phyloP scores from a whole-genome alignment of 2,888 invertebrate genomes.

The Sycophila texana region DNA sequence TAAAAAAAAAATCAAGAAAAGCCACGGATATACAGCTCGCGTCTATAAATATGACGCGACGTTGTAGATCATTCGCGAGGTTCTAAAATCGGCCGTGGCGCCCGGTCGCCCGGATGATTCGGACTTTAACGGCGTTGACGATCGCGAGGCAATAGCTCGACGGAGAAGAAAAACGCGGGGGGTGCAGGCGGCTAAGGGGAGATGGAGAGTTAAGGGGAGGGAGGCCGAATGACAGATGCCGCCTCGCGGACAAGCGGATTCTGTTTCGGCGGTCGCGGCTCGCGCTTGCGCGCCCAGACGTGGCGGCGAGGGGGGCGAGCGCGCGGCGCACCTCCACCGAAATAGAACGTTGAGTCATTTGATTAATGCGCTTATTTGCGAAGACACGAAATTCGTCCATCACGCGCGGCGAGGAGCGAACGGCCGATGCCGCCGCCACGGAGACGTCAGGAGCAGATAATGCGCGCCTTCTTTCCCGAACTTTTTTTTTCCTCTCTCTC shows the following conservation, averaged over 20 bases:
- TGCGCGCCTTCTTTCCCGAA: constrained; percentile 23
- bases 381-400: constrained; percentile 59
- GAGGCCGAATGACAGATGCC: constrained; percentile 50
- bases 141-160: constrained; percentile 9
- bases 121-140: constrained; percentile 54
- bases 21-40: neutral
- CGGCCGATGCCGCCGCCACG: neutral
- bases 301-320: neutral
- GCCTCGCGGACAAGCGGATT: constrained; percentile 52
- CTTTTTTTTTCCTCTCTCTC: neutral
- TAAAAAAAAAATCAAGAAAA: no score
- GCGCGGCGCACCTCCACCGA: constrained; percentile 43
- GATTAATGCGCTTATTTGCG: constrained; percentile 59
- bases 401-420: constrained; percentile 16
- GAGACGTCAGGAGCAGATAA: constrained; percentile 47
- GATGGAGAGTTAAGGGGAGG: neutral
- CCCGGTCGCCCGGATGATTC: constrained; percentile 37
- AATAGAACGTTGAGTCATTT: constrained; percentile 59
- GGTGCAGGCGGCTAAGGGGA: no score
- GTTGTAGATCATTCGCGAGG: constrained; percentile 53
- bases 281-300: neutral
- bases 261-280: constrained; percentile 50
- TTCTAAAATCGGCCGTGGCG: constrained; percentile 44
- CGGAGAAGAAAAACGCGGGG: neutral
- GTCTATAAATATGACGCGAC: constrained; percentile 49